Base-by-base conservation (phyloP, 2,888 invertebrate genomes). In the Lucinisca nassula region DNA sequence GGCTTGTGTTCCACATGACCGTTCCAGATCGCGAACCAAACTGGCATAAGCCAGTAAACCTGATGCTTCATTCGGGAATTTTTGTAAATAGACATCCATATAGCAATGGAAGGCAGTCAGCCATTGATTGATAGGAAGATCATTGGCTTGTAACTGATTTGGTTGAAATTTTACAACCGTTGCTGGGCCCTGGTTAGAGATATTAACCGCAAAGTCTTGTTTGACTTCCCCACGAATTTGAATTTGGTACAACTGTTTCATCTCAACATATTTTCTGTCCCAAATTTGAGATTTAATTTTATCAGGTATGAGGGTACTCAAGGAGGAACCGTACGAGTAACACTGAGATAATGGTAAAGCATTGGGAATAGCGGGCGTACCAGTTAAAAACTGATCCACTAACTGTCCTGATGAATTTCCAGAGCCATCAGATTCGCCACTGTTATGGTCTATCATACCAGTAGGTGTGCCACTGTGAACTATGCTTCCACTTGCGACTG, bases 31-130 rank as follows among this genome's bases (percentile, higher is more conserved):
- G 12, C 72, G 72, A 37, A 72, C 24, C 10, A 72, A 37, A 30
- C 21, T 72, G 6, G 38, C 12, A 24, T 72, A 35, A 37, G 72
- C 40, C n/a, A 72, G 24, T 12, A 72, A 21, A 17, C 72, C 72
- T 3, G 37, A 72, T n/a, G 40, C 40, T 21, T 72, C 72, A 72
- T n/a, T 24, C n/a, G n/a, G n/a, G n/a, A n/a, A n/a, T n/a, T n/a
- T n/a, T n/a, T n/a, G n/a, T n/a, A n/a, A n/a, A n/a, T n/a, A 72
- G 4, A 35, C 72, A 37, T 72, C 72, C 38, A 72, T 72, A 37
- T 72, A 72, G 37, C n/a, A 37, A 72, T 72, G 72, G 24, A 72
- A 72, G 4, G 72, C 40, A 72, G 72, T 37, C 4, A 37, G 21
- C 72, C 72, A 72, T 24, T 72, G 72, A 4, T 21, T 8, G 8